phyloP scores from a whole-genome alignment of 1,140 invertebrate genomes.

The Listronotus bonariensis region DNA sequence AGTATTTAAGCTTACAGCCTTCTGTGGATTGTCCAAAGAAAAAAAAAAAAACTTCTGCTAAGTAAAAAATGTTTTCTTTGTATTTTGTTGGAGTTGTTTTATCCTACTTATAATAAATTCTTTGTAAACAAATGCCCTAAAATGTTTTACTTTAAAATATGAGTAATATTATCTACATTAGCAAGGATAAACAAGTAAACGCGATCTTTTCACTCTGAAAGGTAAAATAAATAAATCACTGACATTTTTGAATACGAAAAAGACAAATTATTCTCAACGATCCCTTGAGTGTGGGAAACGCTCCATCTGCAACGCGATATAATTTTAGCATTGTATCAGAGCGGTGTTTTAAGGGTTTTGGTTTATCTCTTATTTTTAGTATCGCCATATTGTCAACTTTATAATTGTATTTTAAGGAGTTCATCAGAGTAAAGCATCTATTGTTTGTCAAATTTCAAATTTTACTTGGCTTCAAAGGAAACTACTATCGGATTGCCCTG shows the following conservation, averaged over 20 bases:
- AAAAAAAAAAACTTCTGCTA: no score
- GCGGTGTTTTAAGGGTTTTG: background rate
- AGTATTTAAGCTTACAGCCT: no score
- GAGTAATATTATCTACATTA: background rate
- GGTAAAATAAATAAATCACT: no score
- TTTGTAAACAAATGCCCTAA: no score
- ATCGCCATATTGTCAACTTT: slow-evolving; percentile 8
- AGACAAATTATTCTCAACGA: slow-evolving; percentile 5
- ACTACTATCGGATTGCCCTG: no score
- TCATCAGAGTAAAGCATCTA: background rate
- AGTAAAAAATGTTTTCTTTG: no score
- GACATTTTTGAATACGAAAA: background rate
- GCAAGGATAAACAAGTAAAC: slow-evolving; percentile 3
- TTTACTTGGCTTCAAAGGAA: no score
- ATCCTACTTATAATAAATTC: no score
- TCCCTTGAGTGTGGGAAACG: slow-evolving; percentile 1
- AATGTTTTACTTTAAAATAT: no score
- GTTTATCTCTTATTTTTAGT: slow-evolving; percentile 7
- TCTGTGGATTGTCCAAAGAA: no score
- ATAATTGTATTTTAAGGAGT: slow-evolving; percentile 8
- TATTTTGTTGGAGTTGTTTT: no score
- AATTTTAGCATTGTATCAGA: background rate
- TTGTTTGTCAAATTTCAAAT: background rate
- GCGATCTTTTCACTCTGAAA: background rate
- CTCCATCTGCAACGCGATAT: slow-evolving; percentile 1